phyloP scores from a whole-genome alignment of 2,888 invertebrate genomes.

The Crepidodera aurea region DNA sequence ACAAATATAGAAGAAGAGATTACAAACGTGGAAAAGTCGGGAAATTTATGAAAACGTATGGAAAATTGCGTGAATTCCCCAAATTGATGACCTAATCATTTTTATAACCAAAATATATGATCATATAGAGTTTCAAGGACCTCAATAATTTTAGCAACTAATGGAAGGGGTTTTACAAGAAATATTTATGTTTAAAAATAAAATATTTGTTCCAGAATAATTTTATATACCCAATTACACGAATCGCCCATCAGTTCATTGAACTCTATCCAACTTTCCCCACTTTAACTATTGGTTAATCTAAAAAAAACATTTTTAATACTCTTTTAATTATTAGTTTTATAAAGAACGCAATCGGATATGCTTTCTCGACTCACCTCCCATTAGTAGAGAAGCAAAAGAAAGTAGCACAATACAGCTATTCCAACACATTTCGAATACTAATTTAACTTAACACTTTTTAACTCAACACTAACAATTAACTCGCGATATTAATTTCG shows the following conservation, averaged over 20 bases:
- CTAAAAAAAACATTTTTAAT: slow-evolving; percentile 8
- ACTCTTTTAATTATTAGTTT: not conserved
- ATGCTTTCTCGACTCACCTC: slow-evolving; percentile 51
- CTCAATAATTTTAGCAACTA: too few species aligned
- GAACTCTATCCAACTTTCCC: not conserved
- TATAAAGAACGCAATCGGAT: slow-evolving; percentile 23
- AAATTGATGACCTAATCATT: too few species aligned
- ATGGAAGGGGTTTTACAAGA: too few species aligned
- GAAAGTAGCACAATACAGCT: slow-evolving; percentile 50
- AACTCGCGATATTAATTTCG: not conserved
- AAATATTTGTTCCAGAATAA: too few species aligned
- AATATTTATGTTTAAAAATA: too few species aligned
- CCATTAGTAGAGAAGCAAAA: slow-evolving; percentile 47
- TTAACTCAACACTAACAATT: slow-evolving; percentile 6
- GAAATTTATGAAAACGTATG: too few species aligned
- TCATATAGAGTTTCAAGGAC: too few species aligned
- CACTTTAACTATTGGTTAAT: not conserved
- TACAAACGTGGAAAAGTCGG: too few species aligned
- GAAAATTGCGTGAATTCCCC: too few species aligned
- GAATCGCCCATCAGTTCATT: not conserved
- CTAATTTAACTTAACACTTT: slow-evolving; percentile 20
- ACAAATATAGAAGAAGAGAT: too few species aligned
- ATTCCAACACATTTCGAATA: slow-evolving; percentile 45
- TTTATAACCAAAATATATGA: too few species aligned
- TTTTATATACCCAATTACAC: too few species aligned